Evolutionary conservation across 2,113 vertebrate genomes (phyloP).

Genomic region (Pterocles burchelli): DNA sequence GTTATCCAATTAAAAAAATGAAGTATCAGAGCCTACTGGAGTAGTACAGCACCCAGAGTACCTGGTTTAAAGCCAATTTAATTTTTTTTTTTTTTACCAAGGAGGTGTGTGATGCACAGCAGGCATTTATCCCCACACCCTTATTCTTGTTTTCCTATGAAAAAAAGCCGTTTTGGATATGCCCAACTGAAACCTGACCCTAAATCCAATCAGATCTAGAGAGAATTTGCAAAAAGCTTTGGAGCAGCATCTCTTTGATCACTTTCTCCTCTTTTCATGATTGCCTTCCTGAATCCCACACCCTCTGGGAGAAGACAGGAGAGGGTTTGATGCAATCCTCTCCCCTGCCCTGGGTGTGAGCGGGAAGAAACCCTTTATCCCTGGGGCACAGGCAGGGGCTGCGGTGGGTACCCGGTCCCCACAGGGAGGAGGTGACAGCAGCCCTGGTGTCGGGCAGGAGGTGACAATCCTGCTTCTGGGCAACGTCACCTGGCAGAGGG

Average conservation of each 20-base stretch:
- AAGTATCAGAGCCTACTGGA: conserved; percentile 5
- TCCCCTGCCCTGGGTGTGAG: not conserved
- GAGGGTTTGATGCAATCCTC: not conserved
- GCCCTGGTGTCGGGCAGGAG: not conserved
- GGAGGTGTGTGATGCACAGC: not conserved
- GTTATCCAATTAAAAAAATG: conserved; percentile 7
- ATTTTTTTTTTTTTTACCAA: not conserved
- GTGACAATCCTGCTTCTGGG: not conserved
- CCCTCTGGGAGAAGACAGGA: not conserved
- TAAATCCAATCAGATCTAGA: not conserved
- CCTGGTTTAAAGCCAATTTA: not conserved
- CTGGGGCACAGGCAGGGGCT: rapidly evolving
- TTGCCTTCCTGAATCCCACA: not conserved
- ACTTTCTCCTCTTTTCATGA: not conserved
- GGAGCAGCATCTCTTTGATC: not conserved
- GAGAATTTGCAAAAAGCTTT: not conserved
- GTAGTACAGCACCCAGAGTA: not conserved
- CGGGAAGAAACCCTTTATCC: not conserved
- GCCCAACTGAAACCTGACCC: not conserved
- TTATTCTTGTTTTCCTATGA: not conserved
- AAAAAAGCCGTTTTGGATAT: not conserved
- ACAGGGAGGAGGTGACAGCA: not conserved
- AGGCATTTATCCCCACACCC: not conserved
- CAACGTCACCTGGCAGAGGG: not conserved
- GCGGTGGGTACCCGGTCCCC: rapidly evolving